Base-by-base conservation (phyloP, 1,140 invertebrate genomes). In the Schlechtendalia chinensis region DNA sequence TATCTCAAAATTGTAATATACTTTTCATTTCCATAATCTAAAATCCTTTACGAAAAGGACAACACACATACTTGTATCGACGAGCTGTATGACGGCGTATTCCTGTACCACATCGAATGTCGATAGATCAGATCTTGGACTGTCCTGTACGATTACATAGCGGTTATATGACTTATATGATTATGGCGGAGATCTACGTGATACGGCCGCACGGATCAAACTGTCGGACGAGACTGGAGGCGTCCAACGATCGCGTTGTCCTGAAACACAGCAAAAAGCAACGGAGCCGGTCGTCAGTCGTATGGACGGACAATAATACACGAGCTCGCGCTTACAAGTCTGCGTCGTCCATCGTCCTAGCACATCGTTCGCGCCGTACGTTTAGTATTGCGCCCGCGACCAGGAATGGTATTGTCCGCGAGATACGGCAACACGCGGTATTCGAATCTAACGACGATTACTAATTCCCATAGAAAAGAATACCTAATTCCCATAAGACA, bases 71-170 rank as follows among this genome's bases (percentile, higher is more conserved):
- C 10, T 59, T 59, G 24, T 5, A n/a, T n/a, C n/a, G n/a, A 98
- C 93, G n/a, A 98, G 90, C 83, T 97, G 92, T 45, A 96, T 93
- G 94, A 95, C 29, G 97, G 88, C 1, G 96, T 96, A 50, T 95
- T 93, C 86, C 97, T 98, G 89, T 96, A 94, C 97, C 97, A 98
- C 19, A 94, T 97, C 83, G 98, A 87, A 83, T 96, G 90, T 88
- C 98, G 96, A 83, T 94, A 96, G 82, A 95, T 95, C 39, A 96
- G 96, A 88, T 98, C 96, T 87, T 98, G 96, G 84, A 98, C 97
- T 85, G 96, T 96, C 92, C 95, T 97, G 22, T 1, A 12, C 39
- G 19, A 12, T 56, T 10, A 32, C 24, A n/a, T n/a, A n/a, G n/a
- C n/a, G n/a, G n/a, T n/a, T n/a, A n/a, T n/a, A 5, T 6, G 86